Evolutionary conservation across 2,888 invertebrate genomes (phyloP).

Genomic region (Archips xylosteana): DNA sequence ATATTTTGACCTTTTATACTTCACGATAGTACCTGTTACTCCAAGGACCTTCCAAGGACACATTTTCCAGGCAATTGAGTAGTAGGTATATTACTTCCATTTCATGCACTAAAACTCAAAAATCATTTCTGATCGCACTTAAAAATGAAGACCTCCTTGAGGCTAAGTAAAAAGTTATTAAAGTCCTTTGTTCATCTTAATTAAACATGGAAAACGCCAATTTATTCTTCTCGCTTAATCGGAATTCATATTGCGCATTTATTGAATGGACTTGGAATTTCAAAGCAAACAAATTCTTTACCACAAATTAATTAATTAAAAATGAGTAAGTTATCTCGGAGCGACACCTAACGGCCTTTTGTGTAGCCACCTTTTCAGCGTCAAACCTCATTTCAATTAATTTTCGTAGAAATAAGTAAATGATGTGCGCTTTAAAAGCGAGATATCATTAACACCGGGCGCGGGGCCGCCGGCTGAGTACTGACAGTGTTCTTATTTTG

Average conservation of each 20-base stretch:
- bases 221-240: conserved; percentile 64
- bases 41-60: too few species aligned
- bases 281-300: conserved; percentile 79
- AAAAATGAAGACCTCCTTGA: background rate
- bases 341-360: conserved; percentile 84
- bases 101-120: background rate
- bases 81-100: background rate
- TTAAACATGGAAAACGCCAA: conserved; percentile 29
- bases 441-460: conserved; percentile 83
- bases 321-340: conserved; percentile 80
- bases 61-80: too few species aligned
- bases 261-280: conserved; percentile 69
- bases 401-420: conserved; percentile 84
- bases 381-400: conserved; percentile 85
- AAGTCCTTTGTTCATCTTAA: conserved; percentile 14
- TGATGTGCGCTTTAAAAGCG: conserved; percentile 83
- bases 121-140: background rate
- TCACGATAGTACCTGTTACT: too few species aligned
- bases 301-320: conserved; percentile 83
- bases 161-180: conserved; percentile 1
- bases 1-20: too few species aligned
- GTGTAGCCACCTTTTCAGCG: conserved; percentile 82
- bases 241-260: conserved; percentile 68
- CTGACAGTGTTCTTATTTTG: conserved; percentile 2
- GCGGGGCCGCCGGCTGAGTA: conserved; percentile 46